These are phyloP conservation scores for Bugulina stolonifera DNA, from an alignment of 2,888 invertebrate species.

Conservation along the genomic window DNA sequence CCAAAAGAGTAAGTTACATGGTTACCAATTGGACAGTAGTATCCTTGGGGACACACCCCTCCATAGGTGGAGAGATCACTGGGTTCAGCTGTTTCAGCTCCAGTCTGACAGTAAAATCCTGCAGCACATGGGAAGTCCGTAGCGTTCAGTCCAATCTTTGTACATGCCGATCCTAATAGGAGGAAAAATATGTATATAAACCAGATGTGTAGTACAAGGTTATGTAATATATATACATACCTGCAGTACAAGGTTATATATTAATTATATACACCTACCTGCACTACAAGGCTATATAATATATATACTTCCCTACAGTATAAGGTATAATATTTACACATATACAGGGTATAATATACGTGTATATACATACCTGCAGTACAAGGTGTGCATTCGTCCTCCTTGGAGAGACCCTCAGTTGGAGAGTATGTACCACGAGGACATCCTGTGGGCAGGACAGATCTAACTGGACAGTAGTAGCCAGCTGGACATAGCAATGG, in stretches of 20 bases:
- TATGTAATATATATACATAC: too few species aligned
- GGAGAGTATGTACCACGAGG: conserved; percentile 41
- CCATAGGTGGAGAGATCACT: neutral
- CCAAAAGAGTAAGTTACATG: too few species aligned
- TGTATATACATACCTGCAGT: conserved; percentile 21
- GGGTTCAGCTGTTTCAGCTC: conserved; percentile 31
- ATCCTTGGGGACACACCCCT: conserved; percentile 41
- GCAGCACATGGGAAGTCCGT: conserved; percentile 38
- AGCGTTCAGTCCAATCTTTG: conserved; percentile 37
- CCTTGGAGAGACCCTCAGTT: conserved; percentile 36
- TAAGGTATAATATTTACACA: too few species aligned
- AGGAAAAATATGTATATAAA: too few species aligned
- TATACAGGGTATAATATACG: too few species aligned
- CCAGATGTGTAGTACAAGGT: too few species aligned
- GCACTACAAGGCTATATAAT: too few species aligned
- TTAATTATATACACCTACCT: too few species aligned
- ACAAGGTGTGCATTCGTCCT: conserved; percentile 40
- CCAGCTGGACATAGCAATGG: conserved; percentile 44
- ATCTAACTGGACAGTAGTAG: conserved; percentile 43
- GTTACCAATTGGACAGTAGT: conserved; percentile 43
- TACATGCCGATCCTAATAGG: conserved; percentile 45
- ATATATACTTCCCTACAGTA: too few species aligned
- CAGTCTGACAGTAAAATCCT: conserved; percentile 42
- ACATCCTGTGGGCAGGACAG: conserved; percentile 44
- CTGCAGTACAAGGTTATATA: too few species aligned